Evolutionary conservation across 1,140 invertebrate genomes (phyloP).

Genomic region (Diorhabda elongata): DNA sequence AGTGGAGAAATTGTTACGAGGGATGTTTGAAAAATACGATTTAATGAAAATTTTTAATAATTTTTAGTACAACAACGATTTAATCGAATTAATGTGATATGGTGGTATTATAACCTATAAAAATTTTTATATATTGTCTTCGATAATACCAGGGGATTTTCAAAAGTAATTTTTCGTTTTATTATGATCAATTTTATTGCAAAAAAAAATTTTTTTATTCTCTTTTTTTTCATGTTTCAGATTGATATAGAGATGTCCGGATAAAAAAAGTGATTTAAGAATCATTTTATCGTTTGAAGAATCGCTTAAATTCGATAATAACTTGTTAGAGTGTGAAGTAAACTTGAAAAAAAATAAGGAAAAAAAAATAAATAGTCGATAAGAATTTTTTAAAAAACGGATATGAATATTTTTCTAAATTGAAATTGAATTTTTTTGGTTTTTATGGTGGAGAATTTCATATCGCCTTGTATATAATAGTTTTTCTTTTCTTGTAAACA

Average conservation of each 20-base stretch:
- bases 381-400: slow-evolving; percentile 6
- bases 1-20: too few relatives aligned
- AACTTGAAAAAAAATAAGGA: not conserved
- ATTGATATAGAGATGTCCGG: not conserved
- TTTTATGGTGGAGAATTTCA: slow-evolving; percentile 15
- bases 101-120: too few relatives aligned
- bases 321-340: too few relatives aligned
- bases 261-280: not conserved
- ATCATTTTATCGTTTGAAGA: not conserved
- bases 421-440: slow-evolving; percentile 2
- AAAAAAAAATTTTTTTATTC: not conserved
- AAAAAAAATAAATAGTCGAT: not conserved
- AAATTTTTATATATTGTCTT: too few relatives aligned
- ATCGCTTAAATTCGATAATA: not conserved
- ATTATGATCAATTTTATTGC: too few relatives aligned
- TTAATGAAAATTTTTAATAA: too few relatives aligned
- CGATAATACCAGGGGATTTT: too few relatives aligned
- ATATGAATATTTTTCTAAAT: slow-evolving; percentile 19
- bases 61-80: too few relatives aligned
- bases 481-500: slow-evolving; percentile 25
- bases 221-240: not conserved
- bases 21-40: too few relatives aligned
- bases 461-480: slow-evolving; percentile 18
- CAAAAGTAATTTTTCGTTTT: too few relatives aligned
- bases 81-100: too few relatives aligned